Evolutionary conservation across 2,797 vertebrate species (phyloP), one percentile per base, ranked within the genome.

Genomic region (Rousettus madagascariensis): DNA sequence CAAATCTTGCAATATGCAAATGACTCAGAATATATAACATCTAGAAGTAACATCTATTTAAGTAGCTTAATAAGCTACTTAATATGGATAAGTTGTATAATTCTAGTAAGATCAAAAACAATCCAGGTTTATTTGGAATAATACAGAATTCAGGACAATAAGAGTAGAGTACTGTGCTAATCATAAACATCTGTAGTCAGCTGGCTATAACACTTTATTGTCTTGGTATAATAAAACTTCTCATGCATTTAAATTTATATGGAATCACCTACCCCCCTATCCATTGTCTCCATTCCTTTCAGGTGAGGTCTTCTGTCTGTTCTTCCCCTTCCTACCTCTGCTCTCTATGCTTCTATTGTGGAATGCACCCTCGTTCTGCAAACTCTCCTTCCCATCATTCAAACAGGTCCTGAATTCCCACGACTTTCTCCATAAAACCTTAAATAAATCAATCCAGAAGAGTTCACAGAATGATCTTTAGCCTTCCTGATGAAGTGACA

Each of bases 1-100:
- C 83, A 86, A 80, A 87, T 78, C n/a, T 91, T 55, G 77, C 30
- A 74, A 77, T 82, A 59, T 78, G 66, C 86, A 88, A 77, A 94
- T 9, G 26, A 16, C 38, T 90, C 33, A 51, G 71, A 84, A 72
- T 66, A 90, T 53, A 30, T 7, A 74, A 77, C 63, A 72, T 38
- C 33, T 46, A 72, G 84, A 55, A 90, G 79, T 72, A 79, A 55
- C 26, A 22, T 51, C 43, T 68, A 53, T 69, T 8, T 69, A 51
- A 59, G 38, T 4, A 36, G 86, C 88, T 61, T 51, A 78, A 38
- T n/a, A 55, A 68, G 17, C 24, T n/a, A 26, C 20, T 86, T 28
- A 1, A 11, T 36, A 13, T 43, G 77, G 89, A 28, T 49, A 65
- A 49, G 5, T 75, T 75, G 43, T 83, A 26, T 9, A 36, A 88